These are phyloP conservation scores for Cisticola juncidis DNA, from an alignment of 2,113 vertebrate genomes.

Conservation along the genomic window DNA sequence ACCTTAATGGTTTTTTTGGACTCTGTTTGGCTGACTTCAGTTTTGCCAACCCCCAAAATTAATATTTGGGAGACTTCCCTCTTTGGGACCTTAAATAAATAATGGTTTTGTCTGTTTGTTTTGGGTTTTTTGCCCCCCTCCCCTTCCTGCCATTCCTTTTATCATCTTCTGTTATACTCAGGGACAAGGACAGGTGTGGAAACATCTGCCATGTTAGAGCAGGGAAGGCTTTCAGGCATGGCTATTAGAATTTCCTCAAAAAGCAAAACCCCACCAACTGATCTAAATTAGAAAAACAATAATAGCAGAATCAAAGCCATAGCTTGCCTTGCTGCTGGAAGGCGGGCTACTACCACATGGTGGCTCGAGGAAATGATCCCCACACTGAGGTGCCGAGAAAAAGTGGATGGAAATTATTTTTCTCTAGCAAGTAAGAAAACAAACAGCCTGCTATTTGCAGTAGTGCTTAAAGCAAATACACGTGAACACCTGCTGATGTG, in stretches of 20 bases:
- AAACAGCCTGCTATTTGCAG: background rate
- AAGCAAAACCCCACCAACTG: background rate
- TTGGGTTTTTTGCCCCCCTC: background rate
- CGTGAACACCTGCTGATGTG: background rate
- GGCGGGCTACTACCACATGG: background rate
- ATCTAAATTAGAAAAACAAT: background rate
- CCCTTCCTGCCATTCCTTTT: accelerated
- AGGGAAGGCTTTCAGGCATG: background rate
- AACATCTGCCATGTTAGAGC: background rate
- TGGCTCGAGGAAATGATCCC: background rate
- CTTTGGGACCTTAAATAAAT: conserved; percentile 32
- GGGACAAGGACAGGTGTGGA: background rate
- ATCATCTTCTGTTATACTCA: background rate
- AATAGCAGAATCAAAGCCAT: background rate
- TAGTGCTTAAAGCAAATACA: background rate
- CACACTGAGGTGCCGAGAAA: background rate
- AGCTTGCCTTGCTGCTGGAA: background rate
- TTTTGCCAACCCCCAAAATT: conserved; percentile 22
- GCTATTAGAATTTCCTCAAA: background rate
- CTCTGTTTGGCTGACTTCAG: conserved; percentile 12
- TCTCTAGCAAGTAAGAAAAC: background rate
- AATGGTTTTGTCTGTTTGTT: background rate
- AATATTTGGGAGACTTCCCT: conserved; percentile 24
- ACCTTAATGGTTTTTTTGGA: conserved; percentile 56
- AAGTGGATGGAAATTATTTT: background rate